Conservation (phyloP, 2,888 invertebrate genomes). For the Hydrotaea cyrtoneurina region DNA sequence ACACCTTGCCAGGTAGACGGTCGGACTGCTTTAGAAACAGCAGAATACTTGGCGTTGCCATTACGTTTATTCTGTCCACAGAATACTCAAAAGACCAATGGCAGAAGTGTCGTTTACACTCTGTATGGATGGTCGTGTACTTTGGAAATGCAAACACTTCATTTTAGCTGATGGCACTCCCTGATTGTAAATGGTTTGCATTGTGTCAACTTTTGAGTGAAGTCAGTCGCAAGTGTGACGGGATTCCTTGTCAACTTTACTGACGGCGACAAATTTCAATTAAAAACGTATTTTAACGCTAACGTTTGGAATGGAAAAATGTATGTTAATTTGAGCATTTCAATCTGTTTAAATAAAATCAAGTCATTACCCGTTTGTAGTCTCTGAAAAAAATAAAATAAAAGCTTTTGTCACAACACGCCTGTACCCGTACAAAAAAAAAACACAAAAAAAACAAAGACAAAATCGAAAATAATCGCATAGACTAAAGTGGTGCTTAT, state of each 20-base stretch:
- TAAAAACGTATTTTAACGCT: no score
- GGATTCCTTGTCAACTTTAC: background rate
- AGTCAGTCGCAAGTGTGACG: background rate
- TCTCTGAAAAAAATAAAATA: no score
- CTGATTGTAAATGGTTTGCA: background rate
- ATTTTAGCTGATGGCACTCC: constrained; percentile 50
- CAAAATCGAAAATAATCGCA: no score
- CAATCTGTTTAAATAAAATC: no score
- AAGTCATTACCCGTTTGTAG: no score
- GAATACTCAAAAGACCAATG: constrained; percentile 52
- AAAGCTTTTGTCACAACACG: no score
- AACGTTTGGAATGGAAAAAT: no score
- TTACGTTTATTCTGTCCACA: constrained; percentile 17
- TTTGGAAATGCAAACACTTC: constrained; percentile 41
- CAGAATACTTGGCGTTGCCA: background rate
- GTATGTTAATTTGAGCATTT: no score
- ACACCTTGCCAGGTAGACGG: constrained; percentile 20
- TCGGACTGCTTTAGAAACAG: background rate
- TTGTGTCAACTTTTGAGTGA: background rate
- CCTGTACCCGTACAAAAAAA: no score
- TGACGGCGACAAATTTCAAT: background rate
- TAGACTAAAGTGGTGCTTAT: no score
- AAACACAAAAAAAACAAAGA: no score
- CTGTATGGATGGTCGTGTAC: background rate
- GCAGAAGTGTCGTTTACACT: constrained; percentile 36